These are phyloP conservation scores for Cephus nigrinus DNA, from an alignment of 2,888 invertebrate genomes.

Conservation along the genomic window DNA sequence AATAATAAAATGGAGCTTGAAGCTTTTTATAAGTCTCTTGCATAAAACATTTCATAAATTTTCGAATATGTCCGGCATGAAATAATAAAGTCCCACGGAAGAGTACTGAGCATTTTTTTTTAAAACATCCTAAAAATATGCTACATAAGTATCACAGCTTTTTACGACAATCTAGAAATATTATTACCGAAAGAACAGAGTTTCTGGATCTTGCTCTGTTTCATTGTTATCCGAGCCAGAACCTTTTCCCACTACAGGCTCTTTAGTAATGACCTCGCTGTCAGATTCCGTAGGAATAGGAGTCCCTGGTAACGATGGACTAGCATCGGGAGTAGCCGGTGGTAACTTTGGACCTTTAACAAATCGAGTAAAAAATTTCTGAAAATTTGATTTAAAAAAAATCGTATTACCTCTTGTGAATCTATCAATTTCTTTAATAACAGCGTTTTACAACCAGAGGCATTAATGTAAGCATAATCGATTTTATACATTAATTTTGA, in stretches of 20 bases:
- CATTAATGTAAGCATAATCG: not conserved
- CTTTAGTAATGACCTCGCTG: constrained; percentile 31
- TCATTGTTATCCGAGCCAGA: constrained; percentile 29
- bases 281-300: constrained; percentile 50
- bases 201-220: constrained; percentile 52
- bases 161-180: not conserved
- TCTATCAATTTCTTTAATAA: not conserved
- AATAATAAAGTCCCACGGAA: not conserved
- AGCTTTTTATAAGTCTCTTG: not conserved
- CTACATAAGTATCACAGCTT: not conserved
- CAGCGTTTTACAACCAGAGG: not conserved
- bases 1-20: not conserved
- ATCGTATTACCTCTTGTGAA: not conserved
- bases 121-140: not conserved
- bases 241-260: constrained; percentile 32
- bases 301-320: constrained; percentile 48
- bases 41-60: not conserved
- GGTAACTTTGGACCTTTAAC: constrained; percentile 54
- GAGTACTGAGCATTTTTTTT: not conserved
- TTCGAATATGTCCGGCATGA: not conserved
- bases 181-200: constrained; percentile 58
- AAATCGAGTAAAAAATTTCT: not conserved
- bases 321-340: constrained; percentile 43
- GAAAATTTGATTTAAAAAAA: not conserved
- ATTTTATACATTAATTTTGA: not conserved